Base-by-base conservation (phyloP, 1,140 invertebrate species). In the Aphis craccivora region DNA sequence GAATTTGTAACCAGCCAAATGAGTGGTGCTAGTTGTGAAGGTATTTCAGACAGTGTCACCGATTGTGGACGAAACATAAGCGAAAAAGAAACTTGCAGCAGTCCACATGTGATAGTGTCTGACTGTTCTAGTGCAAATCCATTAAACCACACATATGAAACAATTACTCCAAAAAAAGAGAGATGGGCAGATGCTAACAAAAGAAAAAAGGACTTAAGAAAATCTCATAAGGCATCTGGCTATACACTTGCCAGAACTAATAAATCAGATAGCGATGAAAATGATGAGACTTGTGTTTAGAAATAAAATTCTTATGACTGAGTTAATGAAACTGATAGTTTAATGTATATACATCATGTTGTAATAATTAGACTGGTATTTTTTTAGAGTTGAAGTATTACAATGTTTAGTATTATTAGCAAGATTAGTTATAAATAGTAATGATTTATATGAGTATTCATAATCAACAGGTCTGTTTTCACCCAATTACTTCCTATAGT, bases 31-130 rank as follows among this genome's bases (percentile, higher is more conserved):
- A 88, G 91, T 40, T 94, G 92, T 90, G 91, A 93, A 90, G 94
- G 91, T 18, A 88, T 93, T 37, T 93, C 92, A 35, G 94, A 94
- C 23, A 81, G 93, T 48, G 93, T 93, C 48, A 94, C 94, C 23
- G 94, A 94, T 76, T 94, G 94, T 91, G 94, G 94, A 43, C 90
- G 94, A n/a, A 94, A 94, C 43, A 93, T 94, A 23, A 94, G 94
- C 22, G 91, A 86, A 60, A 94, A 94, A 91, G 93, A 94, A 90
- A 93, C 84, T 37, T 94, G 94, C 45, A 94, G 90, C 25, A 94
- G 91, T 67, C 94, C 94, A 22, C 93, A 94, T 84, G 91, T 91
- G 11, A 93, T 93, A 48, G 93, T 94, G 1, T 93, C 91, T 9
- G 91, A 93, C 55, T 93, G 81, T 84, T 93, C 91, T 30, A 93